Conservation (phyloP, 2,888 invertebrate genomes). For the Calameuta pallipes region DNA sequence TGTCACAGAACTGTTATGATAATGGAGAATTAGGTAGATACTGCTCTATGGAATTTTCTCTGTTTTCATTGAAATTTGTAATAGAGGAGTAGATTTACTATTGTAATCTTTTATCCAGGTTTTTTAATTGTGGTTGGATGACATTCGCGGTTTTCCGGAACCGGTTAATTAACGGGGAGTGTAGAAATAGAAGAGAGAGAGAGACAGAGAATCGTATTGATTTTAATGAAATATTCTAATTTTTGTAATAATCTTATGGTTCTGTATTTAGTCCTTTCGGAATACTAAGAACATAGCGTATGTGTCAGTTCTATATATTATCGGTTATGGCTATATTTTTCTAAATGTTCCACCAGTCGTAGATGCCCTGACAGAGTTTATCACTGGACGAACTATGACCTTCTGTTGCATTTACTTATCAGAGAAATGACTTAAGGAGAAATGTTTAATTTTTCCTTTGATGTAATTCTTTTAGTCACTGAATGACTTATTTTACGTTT, state of each 20-base stretch:
- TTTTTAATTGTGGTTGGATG: neutral
- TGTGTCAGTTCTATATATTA: neutral
- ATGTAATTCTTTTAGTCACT: neutral
- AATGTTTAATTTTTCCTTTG: neutral
- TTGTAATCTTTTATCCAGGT: neutral
- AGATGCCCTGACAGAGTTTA: neutral
- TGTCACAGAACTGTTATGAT: neutral
- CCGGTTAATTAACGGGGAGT: slow-evolving; percentile 16
- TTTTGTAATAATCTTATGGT: neutral
- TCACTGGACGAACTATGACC: neutral
- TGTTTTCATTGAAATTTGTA: neutral
- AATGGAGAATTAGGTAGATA: neutral
- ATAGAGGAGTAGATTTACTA: neutral
- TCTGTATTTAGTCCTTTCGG: neutral
- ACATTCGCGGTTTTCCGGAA: neutral
- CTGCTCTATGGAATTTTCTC: neutral
- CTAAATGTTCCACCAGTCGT: neutral
- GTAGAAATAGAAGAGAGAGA: slow-evolving; percentile 17
- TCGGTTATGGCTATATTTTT: neutral
- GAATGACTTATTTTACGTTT: neutral
- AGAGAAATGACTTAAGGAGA: neutral
- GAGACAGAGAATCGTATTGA: slow-evolving; percentile 3
- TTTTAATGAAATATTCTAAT: neutral
- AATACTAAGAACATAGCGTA: neutral
- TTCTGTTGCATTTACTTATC: neutral